Conservation (phyloP, 2,797 vertebrate genomes). For the Anolis apletophallus region DNA sequence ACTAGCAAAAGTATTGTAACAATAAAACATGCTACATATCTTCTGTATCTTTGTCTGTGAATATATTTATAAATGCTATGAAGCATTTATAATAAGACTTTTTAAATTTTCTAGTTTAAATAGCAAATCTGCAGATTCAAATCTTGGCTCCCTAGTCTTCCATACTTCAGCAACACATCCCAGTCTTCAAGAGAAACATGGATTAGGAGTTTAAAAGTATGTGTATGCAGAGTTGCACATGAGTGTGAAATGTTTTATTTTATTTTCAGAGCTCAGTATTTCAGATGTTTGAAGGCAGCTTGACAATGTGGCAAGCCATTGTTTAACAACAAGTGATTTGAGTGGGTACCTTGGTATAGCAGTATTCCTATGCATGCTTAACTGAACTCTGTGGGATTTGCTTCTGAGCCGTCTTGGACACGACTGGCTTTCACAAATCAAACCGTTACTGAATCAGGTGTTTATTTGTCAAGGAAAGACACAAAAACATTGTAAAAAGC, state of each 20-base stretch:
- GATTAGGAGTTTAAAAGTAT: not conserved
- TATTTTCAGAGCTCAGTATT: slow-evolving; percentile 3
- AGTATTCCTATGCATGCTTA: not conserved
- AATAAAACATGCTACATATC: not conserved
- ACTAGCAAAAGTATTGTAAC: not conserved
- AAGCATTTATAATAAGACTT: not conserved
- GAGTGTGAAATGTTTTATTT: slow-evolving; percentile 7
- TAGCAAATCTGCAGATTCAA: not conserved
- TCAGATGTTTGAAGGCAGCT: not conserved
- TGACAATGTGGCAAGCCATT: not conserved
- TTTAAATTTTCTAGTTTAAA: not conserved
- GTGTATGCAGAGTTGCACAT: not conserved
- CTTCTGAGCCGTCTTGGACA: not conserved
- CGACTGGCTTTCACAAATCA: not conserved
- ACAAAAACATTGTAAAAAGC: not conserved
- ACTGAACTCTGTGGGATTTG: not conserved
- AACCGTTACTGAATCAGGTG: not conserved
- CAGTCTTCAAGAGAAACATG: not conserved
- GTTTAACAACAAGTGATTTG: not conserved
- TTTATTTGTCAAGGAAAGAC: not conserved
- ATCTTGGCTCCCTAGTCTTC: not conserved
- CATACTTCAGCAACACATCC: slow-evolving; percentile 5
- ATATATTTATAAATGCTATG: not conserved
- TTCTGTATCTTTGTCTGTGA: not conserved
- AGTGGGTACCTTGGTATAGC: not conserved